These are phyloP conservation scores for Chesias legatella DNA, from an alignment of 2,888 invertebrate genomes.

Conservation along the genomic window DNA sequence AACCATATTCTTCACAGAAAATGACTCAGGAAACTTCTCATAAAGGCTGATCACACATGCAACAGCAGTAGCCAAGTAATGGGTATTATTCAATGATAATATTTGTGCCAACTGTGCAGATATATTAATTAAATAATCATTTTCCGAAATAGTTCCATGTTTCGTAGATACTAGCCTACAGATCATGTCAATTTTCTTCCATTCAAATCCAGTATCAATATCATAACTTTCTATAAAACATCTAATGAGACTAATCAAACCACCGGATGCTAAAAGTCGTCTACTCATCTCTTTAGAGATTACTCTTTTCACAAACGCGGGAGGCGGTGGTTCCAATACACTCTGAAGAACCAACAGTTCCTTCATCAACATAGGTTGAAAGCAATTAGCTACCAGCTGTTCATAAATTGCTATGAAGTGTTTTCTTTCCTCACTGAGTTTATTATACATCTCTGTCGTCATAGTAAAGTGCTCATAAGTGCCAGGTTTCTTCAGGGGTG, in stretches of 20 bases:
- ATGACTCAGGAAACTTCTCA: conserved; percentile 66
- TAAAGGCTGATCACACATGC: conserved; percentile 78
- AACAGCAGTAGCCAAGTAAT: conserved; percentile 73
- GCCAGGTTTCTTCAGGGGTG: conserved; percentile 82
- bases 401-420: conserved; percentile 73
- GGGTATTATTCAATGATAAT: conserved; percentile 59
- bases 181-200: conserved; percentile 84
- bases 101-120: conserved; percentile 75
- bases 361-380: conserved; percentile 82
- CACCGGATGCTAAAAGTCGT: conserved; percentile 81
- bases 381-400: conserved; percentile 76
- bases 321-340: conserved; percentile 68
- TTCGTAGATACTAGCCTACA: conserved; percentile 82
- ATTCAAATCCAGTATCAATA: conserved; percentile 80
- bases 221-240: conserved; percentile 82
- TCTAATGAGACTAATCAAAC: conserved; percentile 82
- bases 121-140: conserved; percentile 77
- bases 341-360: conserved; percentile 85
- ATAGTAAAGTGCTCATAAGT: conserved; percentile 66
- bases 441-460: conserved; percentile 77
- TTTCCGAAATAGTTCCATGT: conserved; percentile 63
- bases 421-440: conserved; percentile 71
- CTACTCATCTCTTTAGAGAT: conserved; percentile 82
- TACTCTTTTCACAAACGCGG: conserved; percentile 82
- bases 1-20: conserved; percentile 47